Conservation (phyloP, 2,113 vertebrate genomes). For the Apus apus region DNA sequence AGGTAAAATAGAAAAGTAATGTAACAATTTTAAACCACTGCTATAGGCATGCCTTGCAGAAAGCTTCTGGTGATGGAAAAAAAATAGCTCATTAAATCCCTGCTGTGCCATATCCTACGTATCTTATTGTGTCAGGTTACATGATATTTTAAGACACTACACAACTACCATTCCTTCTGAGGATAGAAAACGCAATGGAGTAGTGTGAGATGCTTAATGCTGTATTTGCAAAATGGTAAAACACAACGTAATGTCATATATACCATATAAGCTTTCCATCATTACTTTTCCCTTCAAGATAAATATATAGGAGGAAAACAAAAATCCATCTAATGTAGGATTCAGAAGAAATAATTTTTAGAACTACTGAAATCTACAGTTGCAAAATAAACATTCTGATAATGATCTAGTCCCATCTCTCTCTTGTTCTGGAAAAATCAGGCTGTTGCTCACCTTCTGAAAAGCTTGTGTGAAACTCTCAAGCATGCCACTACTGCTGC, state of each 20-base stretch:
- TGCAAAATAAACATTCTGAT: neutral
- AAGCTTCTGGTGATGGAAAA: neutral
- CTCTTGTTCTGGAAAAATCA: neutral
- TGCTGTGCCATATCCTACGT: neutral
- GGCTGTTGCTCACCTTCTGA: neutral
- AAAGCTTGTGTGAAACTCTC: neutral
- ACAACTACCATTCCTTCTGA: neutral
- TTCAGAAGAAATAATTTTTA: neutral
- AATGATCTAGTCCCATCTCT: neutral
- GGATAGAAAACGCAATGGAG: neutral
- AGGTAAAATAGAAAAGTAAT: neutral
- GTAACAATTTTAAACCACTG: neutral
- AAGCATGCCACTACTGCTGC: neutral
- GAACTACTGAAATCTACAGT: neutral
- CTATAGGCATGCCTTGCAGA: neutral
- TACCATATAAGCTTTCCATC: neutral
- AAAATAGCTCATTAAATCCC: constrained; percentile 15
- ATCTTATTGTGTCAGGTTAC: neutral
- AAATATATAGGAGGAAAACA: neutral
- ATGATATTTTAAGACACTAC: neutral
- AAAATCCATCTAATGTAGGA: neutral
- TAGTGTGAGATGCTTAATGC: neutral
- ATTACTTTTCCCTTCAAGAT: neutral
- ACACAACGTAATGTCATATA: neutral
- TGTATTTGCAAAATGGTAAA: neutral